phyloP scores from a whole-genome alignment of 2,113 vertebrate genomes.

The Lepidothrix coronata region DNA sequence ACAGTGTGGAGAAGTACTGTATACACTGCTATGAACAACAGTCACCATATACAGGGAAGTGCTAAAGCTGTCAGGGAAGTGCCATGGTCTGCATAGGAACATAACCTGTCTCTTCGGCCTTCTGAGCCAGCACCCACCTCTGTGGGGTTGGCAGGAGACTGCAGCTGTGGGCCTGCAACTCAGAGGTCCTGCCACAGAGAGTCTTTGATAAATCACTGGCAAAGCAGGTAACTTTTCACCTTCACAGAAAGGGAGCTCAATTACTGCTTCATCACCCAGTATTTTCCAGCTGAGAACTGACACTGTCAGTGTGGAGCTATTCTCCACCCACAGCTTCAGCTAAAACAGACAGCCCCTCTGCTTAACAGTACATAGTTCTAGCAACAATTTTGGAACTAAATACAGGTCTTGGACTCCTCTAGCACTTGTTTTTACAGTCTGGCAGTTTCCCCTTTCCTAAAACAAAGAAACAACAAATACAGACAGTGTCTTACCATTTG shows the following conservation, averaged over 20 bases:
- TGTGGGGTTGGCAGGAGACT: neutral
- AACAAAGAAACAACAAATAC: neutral
- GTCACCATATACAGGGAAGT: no score
- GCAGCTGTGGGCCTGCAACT: neutral
- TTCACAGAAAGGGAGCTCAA: neutral
- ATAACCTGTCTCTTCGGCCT: neutral
- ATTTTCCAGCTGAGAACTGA: neutral
- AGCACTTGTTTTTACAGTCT: neutral
- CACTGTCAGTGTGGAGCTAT: neutral
- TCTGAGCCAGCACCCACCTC: neutral
- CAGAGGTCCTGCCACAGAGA: neutral
- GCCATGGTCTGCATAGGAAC: neutral
- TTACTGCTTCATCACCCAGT: neutral
- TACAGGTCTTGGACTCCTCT: neutral
- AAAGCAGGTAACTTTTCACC: neutral
- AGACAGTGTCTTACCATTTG: constrained; percentile 78
- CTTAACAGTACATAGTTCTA: neutral
- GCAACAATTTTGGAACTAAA: neutral
- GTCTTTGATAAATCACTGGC: neutral
- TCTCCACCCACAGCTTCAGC: neutral
- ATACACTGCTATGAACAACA: neutral
- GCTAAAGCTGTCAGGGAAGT: neutral
- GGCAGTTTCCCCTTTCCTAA: neutral
- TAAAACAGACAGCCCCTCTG: neutral
- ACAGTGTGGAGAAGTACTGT: neutral